phyloP scores from a whole-genome alignment of 2,888 invertebrate species.

The Odontocolon sp. region DNA sequence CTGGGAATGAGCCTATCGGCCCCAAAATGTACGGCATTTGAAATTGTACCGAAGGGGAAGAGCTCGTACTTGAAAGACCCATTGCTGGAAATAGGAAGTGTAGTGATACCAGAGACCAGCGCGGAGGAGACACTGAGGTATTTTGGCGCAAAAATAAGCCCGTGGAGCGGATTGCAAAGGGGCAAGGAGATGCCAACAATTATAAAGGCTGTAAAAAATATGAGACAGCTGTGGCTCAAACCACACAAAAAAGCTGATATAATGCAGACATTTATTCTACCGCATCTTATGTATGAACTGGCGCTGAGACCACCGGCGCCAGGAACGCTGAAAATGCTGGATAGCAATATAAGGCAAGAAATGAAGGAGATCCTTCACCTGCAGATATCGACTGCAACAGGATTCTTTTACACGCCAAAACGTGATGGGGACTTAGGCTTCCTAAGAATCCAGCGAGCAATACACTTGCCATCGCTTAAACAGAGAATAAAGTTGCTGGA shows the following conservation, averaged over 20 bases:
- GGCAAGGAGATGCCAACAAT: conserved; percentile 1
- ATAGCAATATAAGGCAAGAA: neutral
- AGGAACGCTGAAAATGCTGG: neutral
- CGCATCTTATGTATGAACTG: conserved; percentile 19
- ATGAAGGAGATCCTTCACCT: conserved; percentile 17
- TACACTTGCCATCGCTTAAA: neutral
- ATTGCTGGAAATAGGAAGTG: neutral
- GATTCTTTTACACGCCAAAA: neutral
- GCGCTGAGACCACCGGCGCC: neutral
- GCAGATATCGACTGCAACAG: neutral
- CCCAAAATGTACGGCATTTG: conserved; percentile 36
- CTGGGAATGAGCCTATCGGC: conserved; percentile 54
- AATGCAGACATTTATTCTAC: conserved; percentile 21
- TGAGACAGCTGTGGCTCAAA: conserved; percentile 23
- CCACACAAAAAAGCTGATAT: conserved; percentile 37
- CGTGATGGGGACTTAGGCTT: conserved; percentile 3
- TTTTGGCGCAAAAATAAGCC: neutral
- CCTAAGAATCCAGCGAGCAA: neutral
- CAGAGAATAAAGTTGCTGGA: neutral
- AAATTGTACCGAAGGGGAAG: neutral
- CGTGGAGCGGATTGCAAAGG: conserved; percentile 14
- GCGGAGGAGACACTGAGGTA: conserved; percentile 2
- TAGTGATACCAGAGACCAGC: neutral
- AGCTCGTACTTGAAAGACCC: conserved; percentile 52
- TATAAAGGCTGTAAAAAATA: neutral